A percentile compares a stretch with the other conserved stretches of the same genome.
Evolutionary conservation across 1,140 invertebrate species (phyloP).

Genomic region (Apis dorsata): DNA sequence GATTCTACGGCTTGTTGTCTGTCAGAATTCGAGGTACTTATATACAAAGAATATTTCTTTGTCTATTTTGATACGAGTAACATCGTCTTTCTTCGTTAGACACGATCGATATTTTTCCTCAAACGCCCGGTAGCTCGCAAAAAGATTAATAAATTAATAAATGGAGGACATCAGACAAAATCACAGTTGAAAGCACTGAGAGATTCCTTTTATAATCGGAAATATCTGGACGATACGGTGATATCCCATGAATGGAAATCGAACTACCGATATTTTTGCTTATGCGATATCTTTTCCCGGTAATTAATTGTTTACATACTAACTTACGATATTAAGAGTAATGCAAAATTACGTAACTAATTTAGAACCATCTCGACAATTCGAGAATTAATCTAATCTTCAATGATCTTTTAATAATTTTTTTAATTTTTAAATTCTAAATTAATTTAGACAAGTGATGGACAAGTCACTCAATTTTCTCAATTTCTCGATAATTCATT

Average conservation of each 20-base stretch:
- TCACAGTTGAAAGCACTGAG: conserved; percentile 46
- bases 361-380: conserved; percentile 7
- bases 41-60: conserved; percentile 14
- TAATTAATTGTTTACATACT: conserved; percentile 21
- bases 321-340: conserved; percentile 34
- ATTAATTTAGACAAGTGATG: not conserved
- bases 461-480: not conserved
- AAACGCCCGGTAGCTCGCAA: not conserved
- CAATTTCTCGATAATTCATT: not conserved
- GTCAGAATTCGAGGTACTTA: conserved; percentile 24
- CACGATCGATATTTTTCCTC: not conserved
- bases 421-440: not conserved
- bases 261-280: not conserved
- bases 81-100: conserved; percentile 19
- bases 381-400: not conserved
- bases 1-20: conserved; percentile 4
- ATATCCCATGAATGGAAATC: not conserved
- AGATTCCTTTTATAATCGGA: conserved; percentile 19
- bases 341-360: conserved; percentile 39
- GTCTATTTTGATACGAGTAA: conserved; percentile 28
- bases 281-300: not conserved
- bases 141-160: conserved; percentile 16
- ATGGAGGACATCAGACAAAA: conserved; percentile 27
- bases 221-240: not conserved
- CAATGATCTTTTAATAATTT: not conserved